phyloP scores from a whole-genome alignment of 1,140 invertebrate species.

The Drosophila arizonae region DNA sequence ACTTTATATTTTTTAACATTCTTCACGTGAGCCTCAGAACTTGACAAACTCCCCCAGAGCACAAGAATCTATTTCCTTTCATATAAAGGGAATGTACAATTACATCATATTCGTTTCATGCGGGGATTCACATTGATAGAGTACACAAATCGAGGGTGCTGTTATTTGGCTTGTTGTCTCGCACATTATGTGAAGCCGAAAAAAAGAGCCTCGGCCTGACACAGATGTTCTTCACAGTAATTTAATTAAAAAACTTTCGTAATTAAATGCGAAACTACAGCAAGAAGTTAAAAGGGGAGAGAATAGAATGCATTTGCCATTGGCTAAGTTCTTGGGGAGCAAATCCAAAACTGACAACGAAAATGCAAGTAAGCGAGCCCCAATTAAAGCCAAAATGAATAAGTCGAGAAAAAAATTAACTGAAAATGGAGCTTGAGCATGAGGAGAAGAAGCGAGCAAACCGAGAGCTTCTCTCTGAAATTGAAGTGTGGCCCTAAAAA shows the following conservation, averaged over 20 bases:
- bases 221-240: conserved; percentile 75
- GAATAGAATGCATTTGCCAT: conserved; percentile 31
- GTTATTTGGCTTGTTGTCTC: neutral
- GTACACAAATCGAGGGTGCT: neutral
- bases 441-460: neutral
- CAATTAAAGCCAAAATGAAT: conserved; percentile 71
- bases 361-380: conserved; percentile 77
- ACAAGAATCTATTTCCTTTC: too few species aligned
- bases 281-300: conserved; percentile 47
- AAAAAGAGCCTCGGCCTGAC: conserved; percentile 62
- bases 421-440: neutral
- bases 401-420: neutral
- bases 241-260: conserved; percentile 81
- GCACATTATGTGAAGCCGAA: conserved; percentile 42
- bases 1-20: too few species aligned
- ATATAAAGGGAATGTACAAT: neutral
- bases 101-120: conserved; percentile 4
- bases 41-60: too few species aligned
- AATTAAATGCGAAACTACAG: conserved; percentile 74
- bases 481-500: conserved; percentile 40
- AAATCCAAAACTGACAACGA: conserved; percentile 76
- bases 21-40: too few species aligned
- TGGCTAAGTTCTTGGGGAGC: conserved; percentile 4
- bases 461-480: conserved; percentile 37
- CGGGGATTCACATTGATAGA: conserved; percentile 23